Base-by-base conservation (phyloP, 2,888 invertebrate genomes). In the Stomorhina lunata region DNA sequence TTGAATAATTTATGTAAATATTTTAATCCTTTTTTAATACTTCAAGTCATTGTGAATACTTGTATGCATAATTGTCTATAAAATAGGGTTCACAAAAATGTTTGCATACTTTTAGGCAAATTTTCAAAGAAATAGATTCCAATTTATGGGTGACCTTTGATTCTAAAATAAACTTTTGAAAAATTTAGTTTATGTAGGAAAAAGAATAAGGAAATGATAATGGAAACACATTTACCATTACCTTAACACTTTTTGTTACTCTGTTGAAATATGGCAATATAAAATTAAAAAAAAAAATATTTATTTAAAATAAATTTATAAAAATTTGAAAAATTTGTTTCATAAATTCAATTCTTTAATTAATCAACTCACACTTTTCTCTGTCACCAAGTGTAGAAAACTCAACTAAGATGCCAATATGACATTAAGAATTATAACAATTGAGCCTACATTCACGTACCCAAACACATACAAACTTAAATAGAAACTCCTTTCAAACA, bases 11-110 rank as follows among this genome's bases (percentile, higher is more conserved):
- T 53, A 75, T 65, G 53, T 45, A 65, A 55, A 75, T 53, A 29
- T 55, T 75, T 75, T 65, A 65, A 75, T 65, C 65, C 63, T 34
- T 61, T 61, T 50, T 50, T 57, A 57, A 72, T 15, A 50, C 15
- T 50, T 50, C 6, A 15, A 53, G 25, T 48, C 22, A 50, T 66
- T 34, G 22, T 37, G n/a, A n/a, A n/a, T n/a, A n/a, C n/a, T n/a
- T n/a, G n/a, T n/a, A n/a, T n/a, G n/a, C n/a, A n/a, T n/a, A n/a
- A n/a, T n/a, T n/a, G 12, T 4, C 15, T 37, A 4, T 40, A 6
- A 3, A 59, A 12, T 6, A 40, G 59, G 40, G 40, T 40, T 20
- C 2, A 15, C 4, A 32, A 55, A 29, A 9, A 4, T 15, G 22
- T n/a, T 4, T 6, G n/a, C 27, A 17, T 4, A 53, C 1, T 27